Conservation (phyloP, 1,140 invertebrate species). For the Hyles euphorbiae region DNA sequence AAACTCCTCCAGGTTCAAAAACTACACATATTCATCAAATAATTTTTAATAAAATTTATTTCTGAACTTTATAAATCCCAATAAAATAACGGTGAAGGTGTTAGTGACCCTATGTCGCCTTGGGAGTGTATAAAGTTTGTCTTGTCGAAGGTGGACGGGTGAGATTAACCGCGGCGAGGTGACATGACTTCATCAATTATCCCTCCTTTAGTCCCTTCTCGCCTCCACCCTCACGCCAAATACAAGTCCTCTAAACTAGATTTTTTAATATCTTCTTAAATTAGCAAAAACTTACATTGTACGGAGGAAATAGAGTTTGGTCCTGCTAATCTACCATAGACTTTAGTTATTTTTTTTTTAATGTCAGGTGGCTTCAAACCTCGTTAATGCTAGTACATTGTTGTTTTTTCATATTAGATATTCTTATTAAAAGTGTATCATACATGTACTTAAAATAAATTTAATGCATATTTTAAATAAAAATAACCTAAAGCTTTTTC, state of each 20-base stretch:
- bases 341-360: too few relatives aligned
- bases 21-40: too few relatives aligned
- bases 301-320: too few relatives aligned
- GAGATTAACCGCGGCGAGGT: slow-evolving; percentile 42
- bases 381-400: too few relatives aligned
- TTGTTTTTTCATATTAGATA: too few relatives aligned
- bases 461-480: too few relatives aligned
- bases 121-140: slow-evolving; percentile 36
- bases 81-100: slow-evolving; percentile 19
- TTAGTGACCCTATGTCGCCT: slow-evolving; percentile 14
- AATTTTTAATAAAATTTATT: neutral
- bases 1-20: too few relatives aligned
- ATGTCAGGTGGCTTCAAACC: too few relatives aligned
- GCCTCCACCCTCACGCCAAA: slow-evolving; percentile 14
- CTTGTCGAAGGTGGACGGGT: slow-evolving; percentile 35
- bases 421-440: too few relatives aligned
- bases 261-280: neutral
- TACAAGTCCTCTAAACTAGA: neutral
- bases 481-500: neutral
- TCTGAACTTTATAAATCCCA: neutral
- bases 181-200: slow-evolving; percentile 63
- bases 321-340: too few relatives aligned
- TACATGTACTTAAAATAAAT: too few relatives aligned
- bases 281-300: too few relatives aligned
- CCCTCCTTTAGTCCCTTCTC: slow-evolving; percentile 16